Percentiles rank a stretch among this genome's conserved stretches.
Conservation (phyloP, 2,888 invertebrate species). For the Lordiphosa fenestrarum region DNA sequence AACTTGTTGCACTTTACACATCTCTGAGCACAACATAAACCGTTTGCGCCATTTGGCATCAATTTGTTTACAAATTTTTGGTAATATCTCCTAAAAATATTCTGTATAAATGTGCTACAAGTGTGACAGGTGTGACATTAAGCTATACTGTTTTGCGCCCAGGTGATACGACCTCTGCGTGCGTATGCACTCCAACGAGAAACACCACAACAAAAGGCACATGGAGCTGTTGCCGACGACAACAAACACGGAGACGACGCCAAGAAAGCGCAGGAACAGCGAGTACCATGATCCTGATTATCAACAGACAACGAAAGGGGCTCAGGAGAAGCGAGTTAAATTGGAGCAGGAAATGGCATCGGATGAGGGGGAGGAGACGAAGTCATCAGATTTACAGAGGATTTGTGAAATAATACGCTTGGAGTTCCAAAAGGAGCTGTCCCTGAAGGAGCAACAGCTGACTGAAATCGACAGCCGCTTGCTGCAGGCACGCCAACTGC, state of each 20-base stretch:
- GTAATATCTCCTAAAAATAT: slow-evolving; percentile 29
- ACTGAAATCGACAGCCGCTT: slow-evolving; percentile 86
- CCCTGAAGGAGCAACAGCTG: slow-evolving; percentile 86
- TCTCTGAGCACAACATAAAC: slow-evolving; percentile 5
- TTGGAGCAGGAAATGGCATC: background rate
- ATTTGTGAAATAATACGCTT: slow-evolving; percentile 84
- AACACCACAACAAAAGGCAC: slow-evolving; percentile 42
- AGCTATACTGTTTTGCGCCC: slow-evolving; percentile 31
- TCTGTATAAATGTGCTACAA: slow-evolving; percentile 53
- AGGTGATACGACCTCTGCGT: slow-evolving; percentile 50
- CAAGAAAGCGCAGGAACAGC: slow-evolving; percentile 75
- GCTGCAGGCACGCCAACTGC: slow-evolving; percentile 82
- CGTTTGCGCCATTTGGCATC: slow-evolving; percentile 46
- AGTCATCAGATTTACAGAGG: slow-evolving; percentile 74
- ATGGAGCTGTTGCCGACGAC: slow-evolving; percentile 49
- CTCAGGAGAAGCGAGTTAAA: slow-evolving; percentile 22
- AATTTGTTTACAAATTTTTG: slow-evolving; percentile 45
- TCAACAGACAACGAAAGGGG: slow-evolving; percentile 9
- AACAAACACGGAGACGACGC: slow-evolving; percentile 29
- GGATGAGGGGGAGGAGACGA: slow-evolving; percentile 34
- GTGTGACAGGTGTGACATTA: slow-evolving; percentile 24
- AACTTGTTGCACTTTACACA: slow-evolving; percentile 2
- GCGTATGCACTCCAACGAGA: slow-evolving; percentile 18
- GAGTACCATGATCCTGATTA: slow-evolving; percentile 85
- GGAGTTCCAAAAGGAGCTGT: slow-evolving; percentile 88